phyloP scores from a whole-genome alignment of 2,888 invertebrate genomes.

The Tortricodes alternella region DNA sequence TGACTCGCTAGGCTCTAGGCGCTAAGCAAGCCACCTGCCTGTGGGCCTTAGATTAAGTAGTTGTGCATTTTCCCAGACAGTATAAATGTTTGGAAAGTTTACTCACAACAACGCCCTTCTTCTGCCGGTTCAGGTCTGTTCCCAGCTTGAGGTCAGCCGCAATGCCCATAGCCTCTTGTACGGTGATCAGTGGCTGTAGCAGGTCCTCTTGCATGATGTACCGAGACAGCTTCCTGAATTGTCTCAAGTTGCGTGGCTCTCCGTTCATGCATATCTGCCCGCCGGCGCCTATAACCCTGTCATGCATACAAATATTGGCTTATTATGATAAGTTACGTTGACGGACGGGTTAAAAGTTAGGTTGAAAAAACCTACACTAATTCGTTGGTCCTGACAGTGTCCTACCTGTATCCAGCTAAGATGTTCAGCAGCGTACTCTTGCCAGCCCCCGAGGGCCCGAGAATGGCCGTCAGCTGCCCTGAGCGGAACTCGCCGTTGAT shows the following conservation, averaged over 20 bases:
- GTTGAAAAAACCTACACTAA: too few relatives aligned
- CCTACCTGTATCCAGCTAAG: conserved; percentile 94
- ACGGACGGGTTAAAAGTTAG: too few relatives aligned
- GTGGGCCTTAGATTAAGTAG: too few relatives aligned
- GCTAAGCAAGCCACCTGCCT: too few relatives aligned
- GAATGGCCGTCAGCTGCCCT: conserved; percentile 93
- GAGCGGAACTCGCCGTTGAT: conserved; percentile 93
- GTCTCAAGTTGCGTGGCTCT: conserved; percentile 86
- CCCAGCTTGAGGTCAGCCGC: conserved; percentile 95
- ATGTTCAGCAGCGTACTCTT: conserved; percentile 95
- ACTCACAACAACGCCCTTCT: conserved; percentile 87
- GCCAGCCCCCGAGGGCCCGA: conserved; percentile 96
- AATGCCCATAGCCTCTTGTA: conserved; percentile 93
- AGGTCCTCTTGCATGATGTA: conserved; percentile 98
- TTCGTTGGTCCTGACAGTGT: too few relatives aligned
- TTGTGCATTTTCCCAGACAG: too few relatives aligned
- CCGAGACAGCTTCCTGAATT: conserved; percentile 93
- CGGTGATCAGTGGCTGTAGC: conserved; percentile 92
- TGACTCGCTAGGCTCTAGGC: too few relatives aligned
- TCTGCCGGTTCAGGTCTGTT: conserved; percentile 78
- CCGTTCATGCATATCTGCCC: conserved; percentile 92
- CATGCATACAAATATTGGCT: too few relatives aligned
- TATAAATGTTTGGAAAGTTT: too few relatives aligned
- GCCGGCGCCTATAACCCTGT: conserved; percentile 85
- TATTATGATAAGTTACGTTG: not conserved